Percentiles rank a stretch among this genome's conserved stretches.
Conservation (phyloP, 2,888 invertebrate genomes). For the Luperina testacea region DNA sequence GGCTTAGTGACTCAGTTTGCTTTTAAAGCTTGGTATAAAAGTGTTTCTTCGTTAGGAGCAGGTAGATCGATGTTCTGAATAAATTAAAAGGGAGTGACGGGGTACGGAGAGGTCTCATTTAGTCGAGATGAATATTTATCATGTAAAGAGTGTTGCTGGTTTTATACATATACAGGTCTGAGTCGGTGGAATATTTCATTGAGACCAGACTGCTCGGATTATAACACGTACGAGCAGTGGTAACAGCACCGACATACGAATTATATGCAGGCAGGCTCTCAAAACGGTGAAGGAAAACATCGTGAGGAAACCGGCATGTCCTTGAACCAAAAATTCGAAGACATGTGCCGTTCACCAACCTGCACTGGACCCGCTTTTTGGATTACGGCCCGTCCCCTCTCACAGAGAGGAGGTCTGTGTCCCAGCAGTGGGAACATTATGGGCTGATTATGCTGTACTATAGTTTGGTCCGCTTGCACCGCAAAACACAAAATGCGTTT, state of each 20-base stretch:
- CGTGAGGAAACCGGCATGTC: not conserved
- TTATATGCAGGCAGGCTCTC: not conserved
- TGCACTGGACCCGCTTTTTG: not conserved
- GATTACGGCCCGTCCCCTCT: not conserved
- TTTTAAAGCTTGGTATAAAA: conserved; percentile 42
- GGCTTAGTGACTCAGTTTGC: conserved; percentile 5
- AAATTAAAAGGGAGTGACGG: conserved; percentile 44
- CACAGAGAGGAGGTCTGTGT: no score
- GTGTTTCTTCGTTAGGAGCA: conserved; percentile 40
- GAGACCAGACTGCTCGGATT: not conserved
- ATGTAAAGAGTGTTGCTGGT: conserved; percentile 6
- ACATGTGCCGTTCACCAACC: not conserved
- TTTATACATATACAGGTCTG: not conserved
- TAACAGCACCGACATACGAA: no score
- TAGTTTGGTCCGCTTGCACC: no score
- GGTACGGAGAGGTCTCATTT: conserved; percentile 21
- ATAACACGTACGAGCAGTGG: not conserved
- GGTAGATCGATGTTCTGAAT: conserved; percentile 54
- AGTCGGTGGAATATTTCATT: not conserved
- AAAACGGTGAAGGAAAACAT: not conserved
- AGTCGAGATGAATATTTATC: conserved; percentile 43
- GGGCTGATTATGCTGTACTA: no score
- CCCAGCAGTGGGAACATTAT: no score
- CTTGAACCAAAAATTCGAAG: not conserved
- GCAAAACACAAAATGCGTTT: no score